A percentile compares a stretch with the other conserved stretches of the same genome.
Evolutionary conservation across 1,140 invertebrate species (phyloP).

Genomic region (Megalonaias nervosa): DNA sequence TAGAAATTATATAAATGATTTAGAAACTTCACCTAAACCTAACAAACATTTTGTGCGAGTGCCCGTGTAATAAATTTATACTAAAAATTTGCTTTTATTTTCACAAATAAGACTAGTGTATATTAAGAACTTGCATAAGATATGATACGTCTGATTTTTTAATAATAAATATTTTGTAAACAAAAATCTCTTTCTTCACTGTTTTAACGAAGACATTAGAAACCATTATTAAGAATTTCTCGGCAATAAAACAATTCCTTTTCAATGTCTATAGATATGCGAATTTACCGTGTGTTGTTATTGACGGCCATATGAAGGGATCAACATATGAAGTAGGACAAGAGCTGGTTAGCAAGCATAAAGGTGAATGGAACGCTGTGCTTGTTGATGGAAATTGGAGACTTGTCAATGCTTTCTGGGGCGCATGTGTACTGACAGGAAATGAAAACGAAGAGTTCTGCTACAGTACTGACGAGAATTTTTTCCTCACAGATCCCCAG

Average conservation of each 20-base stretch:
- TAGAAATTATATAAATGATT: too few relatives aligned
- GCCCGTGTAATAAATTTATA: too few relatives aligned
- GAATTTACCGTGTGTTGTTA: conserved; percentile 54
- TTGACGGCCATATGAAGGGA: conserved; percentile 59
- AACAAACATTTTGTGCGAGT: too few relatives aligned
- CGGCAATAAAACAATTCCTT: neutral
- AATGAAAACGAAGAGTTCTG: conserved; percentile 41
- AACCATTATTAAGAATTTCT: neutral
- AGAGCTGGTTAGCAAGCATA: conserved; percentile 48
- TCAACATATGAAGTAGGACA: conserved; percentile 62
- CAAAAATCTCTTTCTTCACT: too few relatives aligned
- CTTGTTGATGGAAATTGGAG: conserved; percentile 57
- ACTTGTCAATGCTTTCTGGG: conserved; percentile 61
- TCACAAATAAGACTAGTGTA: too few relatives aligned
- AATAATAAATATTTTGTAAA: too few relatives aligned
- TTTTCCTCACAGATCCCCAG: conserved; percentile 75
- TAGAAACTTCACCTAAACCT: too few relatives aligned
- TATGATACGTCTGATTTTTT: too few relatives aligned
- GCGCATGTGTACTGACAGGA: conserved; percentile 50
- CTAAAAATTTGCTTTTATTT: too few relatives aligned
- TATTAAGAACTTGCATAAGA: too few relatives aligned
- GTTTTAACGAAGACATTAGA: neutral
- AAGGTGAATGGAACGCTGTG: conserved; percentile 63
- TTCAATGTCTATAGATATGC: conserved; percentile 43
- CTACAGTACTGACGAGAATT: conserved; percentile 66